Conservation (phyloP, 2,797 vertebrate genomes). For the Takifugu rubripes region DNA sequence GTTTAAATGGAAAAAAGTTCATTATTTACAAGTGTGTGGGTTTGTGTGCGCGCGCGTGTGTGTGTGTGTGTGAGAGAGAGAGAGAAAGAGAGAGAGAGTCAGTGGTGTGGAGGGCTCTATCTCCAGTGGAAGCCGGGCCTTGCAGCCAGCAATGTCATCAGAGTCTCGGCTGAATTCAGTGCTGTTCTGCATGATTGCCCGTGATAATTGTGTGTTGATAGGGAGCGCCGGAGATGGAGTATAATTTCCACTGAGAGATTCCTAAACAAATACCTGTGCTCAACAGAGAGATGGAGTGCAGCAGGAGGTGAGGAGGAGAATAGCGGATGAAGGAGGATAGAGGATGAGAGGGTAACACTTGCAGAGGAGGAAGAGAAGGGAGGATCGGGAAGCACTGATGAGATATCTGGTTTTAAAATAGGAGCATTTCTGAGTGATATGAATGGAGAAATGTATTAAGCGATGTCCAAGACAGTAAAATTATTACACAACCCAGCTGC, state of each 20-base stretch:
- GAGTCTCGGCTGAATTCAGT: constrained; percentile 97
- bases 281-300: constrained; percentile 79
- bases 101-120: constrained; percentile 70
- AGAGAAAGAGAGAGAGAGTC: constrained; percentile 7
- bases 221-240: constrained; percentile 96
- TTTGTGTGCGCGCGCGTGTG: constrained; percentile 12
- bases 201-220: constrained; percentile 99
- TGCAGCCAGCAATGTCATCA: constrained; percentile 94
- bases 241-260: constrained; percentile 97
- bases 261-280: constrained; percentile 96
- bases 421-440: background rate
- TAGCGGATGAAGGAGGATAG: constrained; percentile 63
- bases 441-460: background rate
- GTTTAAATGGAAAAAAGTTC: constrained; percentile 56
- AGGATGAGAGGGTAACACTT: constrained; percentile 58
- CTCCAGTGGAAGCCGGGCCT: constrained; percentile 85
- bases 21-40: constrained; percentile 37
- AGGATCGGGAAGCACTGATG: constrained; percentile 18
- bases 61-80: constrained; percentile 6
- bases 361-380: constrained; percentile 23
- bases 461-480: background rate
- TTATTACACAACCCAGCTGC: background rate
- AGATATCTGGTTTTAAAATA: constrained; percentile 1
- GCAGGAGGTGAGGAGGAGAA: constrained; percentile 67
- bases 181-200: constrained; percentile 99